Conservation (phyloP, 2,888 invertebrate species). For the Sphaerophoria taeniata region DNA sequence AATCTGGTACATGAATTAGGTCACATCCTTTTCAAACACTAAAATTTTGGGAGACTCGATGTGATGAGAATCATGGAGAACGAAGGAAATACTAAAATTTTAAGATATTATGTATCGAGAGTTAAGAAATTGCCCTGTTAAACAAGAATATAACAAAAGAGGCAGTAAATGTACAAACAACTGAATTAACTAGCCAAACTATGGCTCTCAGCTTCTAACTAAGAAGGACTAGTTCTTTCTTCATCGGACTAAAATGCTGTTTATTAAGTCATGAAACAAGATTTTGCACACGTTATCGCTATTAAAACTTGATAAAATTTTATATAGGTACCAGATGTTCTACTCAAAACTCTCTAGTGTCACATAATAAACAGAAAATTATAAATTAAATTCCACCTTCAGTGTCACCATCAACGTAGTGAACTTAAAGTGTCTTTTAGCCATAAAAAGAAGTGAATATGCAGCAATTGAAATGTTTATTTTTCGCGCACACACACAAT, state of each 20-base stretch:
- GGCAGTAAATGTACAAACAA: too few relatives aligned
- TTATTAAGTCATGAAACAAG: constrained; percentile 24
- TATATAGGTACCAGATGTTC: not conserved
- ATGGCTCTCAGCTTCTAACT: not conserved
- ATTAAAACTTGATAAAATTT: constrained; percentile 13
- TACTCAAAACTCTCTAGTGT: not conserved
- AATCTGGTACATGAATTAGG: too few relatives aligned
- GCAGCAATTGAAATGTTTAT: not conserved
- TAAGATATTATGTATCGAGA: too few relatives aligned
- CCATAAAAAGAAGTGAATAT: constrained; percentile 38
- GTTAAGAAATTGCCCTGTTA: too few relatives aligned
- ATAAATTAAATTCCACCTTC: constrained; percentile 43
- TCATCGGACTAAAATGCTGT: not conserved
- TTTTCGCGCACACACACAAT: not conserved
- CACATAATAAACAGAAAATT: constrained; percentile 40
- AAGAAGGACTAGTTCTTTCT: not conserved
- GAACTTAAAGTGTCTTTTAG: constrained; percentile 31
- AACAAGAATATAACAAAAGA: too few relatives aligned
- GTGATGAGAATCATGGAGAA: too few relatives aligned
- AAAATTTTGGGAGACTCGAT: too few relatives aligned
- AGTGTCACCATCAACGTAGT: constrained; percentile 29
- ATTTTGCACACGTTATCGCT: constrained; percentile 34
- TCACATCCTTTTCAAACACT: too few relatives aligned
- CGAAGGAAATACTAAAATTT: too few relatives aligned
- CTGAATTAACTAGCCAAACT: too few relatives aligned